Base-by-base conservation (phyloP, 2,888 invertebrate species). In the Gymnocheta viridis region DNA sequence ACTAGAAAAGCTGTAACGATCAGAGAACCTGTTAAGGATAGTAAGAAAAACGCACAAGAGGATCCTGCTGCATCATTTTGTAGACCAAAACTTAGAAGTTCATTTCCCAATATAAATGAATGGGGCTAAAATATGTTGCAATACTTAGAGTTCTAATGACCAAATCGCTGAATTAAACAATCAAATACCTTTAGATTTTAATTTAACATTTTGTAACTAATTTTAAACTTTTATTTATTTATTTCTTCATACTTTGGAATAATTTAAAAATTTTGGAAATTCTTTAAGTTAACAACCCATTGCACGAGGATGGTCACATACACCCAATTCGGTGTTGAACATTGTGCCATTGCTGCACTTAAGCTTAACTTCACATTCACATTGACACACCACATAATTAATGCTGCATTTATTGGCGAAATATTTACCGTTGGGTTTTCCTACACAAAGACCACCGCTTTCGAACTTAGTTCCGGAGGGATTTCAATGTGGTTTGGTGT, bases 401-500 rank as follows among this genome's bases (percentile, higher is more conserved):
- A 38, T 54, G 29, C 88, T 87, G 64, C 82, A 67, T 4, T 9
- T 29, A 5, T 83, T 85, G 14, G 60, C 5, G 27, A 87, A 83
- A 62, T 60, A 58, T 4, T 80, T 32, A 12, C 88, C 88, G 73
- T 89, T 88, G 0, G 5, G 51, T 22, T 87, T 27, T 17, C 87
- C 86, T 19, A 88, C 85, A 76, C 90, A 88, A 9, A 80, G 79
- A 7, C 88, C 89, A 7, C 85, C 72, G 44, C 70, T 86, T 41
- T 72, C 87, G 56, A 89, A 90, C 27, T 79, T 81, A 2, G 88
- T 89, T 29, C 90, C 90, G 0, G 90, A 89, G 5, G 89, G 90
- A 10, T 64, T 29, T 22, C 47, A n/a, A 29, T 41, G 14, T 80
- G 17, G 38, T 38, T 51, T 24, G 14, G 6, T 0, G 60, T 19